These are phyloP conservation scores for Hippopotamus amphibius DNA, from an alignment of 2,113 vertebrate genomes.

Conservation along the genomic window DNA sequence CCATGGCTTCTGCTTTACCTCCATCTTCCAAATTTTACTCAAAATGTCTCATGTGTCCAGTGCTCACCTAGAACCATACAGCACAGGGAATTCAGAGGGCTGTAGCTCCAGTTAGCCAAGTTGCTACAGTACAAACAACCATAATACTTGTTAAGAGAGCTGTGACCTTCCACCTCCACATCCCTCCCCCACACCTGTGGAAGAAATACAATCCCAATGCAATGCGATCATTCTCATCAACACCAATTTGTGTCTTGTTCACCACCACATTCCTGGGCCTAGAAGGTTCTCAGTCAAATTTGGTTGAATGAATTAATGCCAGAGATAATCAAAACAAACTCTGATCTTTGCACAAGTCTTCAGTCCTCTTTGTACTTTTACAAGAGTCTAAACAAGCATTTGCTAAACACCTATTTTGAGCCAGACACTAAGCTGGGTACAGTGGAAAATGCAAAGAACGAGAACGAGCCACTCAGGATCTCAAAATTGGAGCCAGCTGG, in stretches of 20 bases:
- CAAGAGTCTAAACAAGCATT: neutral
- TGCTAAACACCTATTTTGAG: neutral
- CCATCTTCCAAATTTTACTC: neutral
- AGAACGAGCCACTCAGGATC: neutral
- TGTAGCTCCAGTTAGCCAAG: neutral
- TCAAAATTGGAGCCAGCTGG: neutral
- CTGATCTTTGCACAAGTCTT: neutral
- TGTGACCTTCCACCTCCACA: neutral
- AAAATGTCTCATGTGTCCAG: neutral
- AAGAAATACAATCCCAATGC: neutral
- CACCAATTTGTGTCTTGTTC: neutral
- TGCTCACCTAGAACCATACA: neutral
- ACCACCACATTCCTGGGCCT: no score
- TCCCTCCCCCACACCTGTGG: neutral
- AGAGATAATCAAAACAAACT: neutral
- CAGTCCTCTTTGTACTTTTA: neutral
- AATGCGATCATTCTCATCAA: neutral
- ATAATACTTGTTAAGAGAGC: neutral
- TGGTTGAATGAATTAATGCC: neutral
- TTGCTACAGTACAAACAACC: neutral
- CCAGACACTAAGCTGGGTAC: neutral
- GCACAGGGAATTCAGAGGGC: neutral
- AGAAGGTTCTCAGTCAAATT: neutral
- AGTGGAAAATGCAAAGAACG: neutral
- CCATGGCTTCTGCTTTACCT: neutral